These are phyloP conservation scores for Forbesichthys agassizii DNA, from an alignment of 2,113 vertebrate genomes.

Conservation along the genomic window DNA sequence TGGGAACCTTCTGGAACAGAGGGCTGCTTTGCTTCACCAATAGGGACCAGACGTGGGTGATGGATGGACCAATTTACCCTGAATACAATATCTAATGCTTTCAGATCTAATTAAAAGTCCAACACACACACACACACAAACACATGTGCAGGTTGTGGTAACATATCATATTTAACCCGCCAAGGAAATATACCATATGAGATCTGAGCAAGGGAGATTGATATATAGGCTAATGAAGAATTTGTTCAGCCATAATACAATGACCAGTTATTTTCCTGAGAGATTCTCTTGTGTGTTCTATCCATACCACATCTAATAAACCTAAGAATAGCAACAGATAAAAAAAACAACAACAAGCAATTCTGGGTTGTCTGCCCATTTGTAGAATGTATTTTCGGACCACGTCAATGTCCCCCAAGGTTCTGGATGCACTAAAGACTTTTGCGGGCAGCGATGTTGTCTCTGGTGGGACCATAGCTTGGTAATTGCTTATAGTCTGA, in stretches of 20 bases:
- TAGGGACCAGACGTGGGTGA: slow-evolving; percentile 53
- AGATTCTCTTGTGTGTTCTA: slow-evolving; percentile 42
- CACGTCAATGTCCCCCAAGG: slow-evolving; percentile 28
- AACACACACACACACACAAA: slow-evolving; percentile 26
- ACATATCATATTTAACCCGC: slow-evolving; percentile 49
- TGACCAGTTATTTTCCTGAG: slow-evolving; percentile 44
- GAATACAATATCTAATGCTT: slow-evolving; percentile 63
- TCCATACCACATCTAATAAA: slow-evolving; percentile 39
- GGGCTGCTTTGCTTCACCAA: slow-evolving; percentile 30
- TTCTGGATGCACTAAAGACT: slow-evolving; percentile 31
- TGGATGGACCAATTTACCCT: slow-evolving; percentile 52
- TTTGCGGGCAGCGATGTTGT: slow-evolving; percentile 39
- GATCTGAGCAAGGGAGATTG: slow-evolving; percentile 18
- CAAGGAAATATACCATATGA: slow-evolving; percentile 55
- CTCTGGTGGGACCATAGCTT: slow-evolving; percentile 30
- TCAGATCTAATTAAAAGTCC: slow-evolving; percentile 69
- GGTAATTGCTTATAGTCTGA: slow-evolving; percentile 29
- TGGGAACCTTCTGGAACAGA: slow-evolving; percentile 45
- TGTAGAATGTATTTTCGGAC: slow-evolving; percentile 8
- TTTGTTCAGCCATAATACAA: slow-evolving; percentile 43
- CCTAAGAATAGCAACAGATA: slow-evolving; percentile 28
- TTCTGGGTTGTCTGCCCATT: slow-evolving; percentile 15
- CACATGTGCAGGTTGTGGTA: neutral
- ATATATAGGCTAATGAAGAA: slow-evolving; percentile 48
- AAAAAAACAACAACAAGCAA: slow-evolving; percentile 26